Evolutionary conservation across 1,140 invertebrate genomes (phyloP).

Genomic region (Cydia fagiglandana): DNA sequence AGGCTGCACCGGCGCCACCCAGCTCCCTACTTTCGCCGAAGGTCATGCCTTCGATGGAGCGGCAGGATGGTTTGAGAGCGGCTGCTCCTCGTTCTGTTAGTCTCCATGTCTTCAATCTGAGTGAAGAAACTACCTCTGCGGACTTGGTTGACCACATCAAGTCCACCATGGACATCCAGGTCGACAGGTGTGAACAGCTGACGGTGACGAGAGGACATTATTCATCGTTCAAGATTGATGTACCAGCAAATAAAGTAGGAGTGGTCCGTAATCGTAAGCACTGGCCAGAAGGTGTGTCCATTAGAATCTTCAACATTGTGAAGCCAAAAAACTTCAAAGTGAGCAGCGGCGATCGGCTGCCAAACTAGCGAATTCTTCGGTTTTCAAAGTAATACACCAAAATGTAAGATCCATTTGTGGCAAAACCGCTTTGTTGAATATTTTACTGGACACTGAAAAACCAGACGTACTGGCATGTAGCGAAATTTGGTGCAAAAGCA

Average conservation of each 20-base stretch:
- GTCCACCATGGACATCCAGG: not conserved
- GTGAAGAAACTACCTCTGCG: not conserved
- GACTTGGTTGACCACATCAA: not conserved
- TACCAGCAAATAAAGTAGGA: not conserved
- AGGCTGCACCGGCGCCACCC: not conserved
- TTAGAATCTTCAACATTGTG: not conserved
- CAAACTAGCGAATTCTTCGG: not conserved
- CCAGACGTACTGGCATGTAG: not conserved
- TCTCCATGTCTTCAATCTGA: conserved; percentile 18
- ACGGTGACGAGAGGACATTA: not conserved
- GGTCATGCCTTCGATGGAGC: too few species aligned
- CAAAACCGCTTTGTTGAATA: not conserved
- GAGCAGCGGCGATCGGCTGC: not conserved
- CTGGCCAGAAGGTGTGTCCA: not conserved
- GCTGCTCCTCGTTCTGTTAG: conserved; percentile 13
- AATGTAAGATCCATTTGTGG: not conserved
- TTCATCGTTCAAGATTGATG: not conserved
- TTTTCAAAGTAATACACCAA: not conserved
- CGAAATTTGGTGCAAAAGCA: not conserved
- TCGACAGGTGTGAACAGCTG: not conserved
- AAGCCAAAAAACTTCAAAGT: not conserved
- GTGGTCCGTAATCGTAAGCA: not conserved
- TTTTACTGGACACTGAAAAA: not conserved
- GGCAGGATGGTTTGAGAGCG: not conserved
- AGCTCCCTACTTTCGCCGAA: too few species aligned